Base-by-base conservation (phyloP, 2,113 vertebrate genomes). In the Pontoporia blainvillei region DNA sequence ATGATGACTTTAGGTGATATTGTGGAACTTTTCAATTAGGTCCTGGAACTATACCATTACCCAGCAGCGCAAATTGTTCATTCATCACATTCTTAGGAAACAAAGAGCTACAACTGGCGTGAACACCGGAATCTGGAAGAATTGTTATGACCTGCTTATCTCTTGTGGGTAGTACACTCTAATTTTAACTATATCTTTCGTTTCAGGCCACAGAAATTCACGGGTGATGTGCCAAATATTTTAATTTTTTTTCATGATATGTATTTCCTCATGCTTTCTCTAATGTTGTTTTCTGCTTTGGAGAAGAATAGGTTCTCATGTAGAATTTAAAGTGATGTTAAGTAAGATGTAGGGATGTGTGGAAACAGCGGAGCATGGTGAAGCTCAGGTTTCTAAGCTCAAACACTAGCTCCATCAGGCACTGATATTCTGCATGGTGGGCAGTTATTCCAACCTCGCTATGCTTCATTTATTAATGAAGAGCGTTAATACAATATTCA, bases 21-120 rank as follows among this genome's bases (percentile, higher is more conserved):
- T 34, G 17, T 1, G 4, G 34, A 83, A 31, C 66, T 87, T 46
- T 41, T 39, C 20, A 73, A 3, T 57, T 54, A 31, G 13, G 21
- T 64, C 49, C 36, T 66, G 13, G 25, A 46, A 31, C 36, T 15
- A 5, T 8, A 15, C 17, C 15, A 13, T 36, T 23, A 27, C 2
- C 71, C 8, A 6, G 36, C 15, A 1, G 1, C 14, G 0, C 0
- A 3, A 57, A 11, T 12, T 34, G 36, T 41, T 49, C n/a, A 29
- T 34, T 57, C 23, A 11, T 27, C 1, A 5, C 3, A 6, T 87
- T 75, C 75, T 90, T 49, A 31, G 23, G 44, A 14, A 41, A 20
- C 15, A 59, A 27, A 39, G 14, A 54, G 5, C 61, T 41, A 1
- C 12, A 49, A 49, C 31, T 12, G 8, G 11, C 0, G 8, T 6